Evolutionary conservation across 1,140 invertebrate genomes (phyloP).

Genomic region (Lasioglossum albipes): DNA sequence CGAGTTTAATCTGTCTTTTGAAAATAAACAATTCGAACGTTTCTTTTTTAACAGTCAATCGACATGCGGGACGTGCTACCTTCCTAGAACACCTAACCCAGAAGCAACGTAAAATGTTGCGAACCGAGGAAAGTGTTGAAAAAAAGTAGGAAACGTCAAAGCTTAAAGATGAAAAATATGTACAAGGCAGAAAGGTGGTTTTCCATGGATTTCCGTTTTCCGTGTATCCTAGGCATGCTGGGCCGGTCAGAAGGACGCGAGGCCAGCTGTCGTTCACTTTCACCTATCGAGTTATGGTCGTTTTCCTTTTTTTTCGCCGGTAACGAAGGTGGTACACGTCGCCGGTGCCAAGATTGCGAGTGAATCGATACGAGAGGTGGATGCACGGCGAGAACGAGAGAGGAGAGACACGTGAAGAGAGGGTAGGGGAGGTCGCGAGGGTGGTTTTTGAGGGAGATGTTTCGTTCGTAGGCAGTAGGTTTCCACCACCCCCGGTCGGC

Average conservation of each 20-base stretch:
- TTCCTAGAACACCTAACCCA: too few species aligned
- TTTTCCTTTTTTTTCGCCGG: background rate
- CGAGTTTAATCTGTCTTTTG: too few species aligned
- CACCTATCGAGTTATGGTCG: constrained; percentile 33
- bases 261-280: constrained; percentile 30
- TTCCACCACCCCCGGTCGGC: constrained; percentile 25
- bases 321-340: constrained; percentile 51
- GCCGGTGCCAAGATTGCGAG: constrained; percentile 68
- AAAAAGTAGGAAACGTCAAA: too few species aligned
- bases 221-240: too few species aligned
- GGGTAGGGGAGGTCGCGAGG: constrained; percentile 53
- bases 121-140: too few species aligned
- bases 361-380: constrained; percentile 73
- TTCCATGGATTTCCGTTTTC: too few species aligned
- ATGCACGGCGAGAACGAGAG: constrained; percentile 58
- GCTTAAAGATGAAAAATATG: too few species aligned
- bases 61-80: too few species aligned
- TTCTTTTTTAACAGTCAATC: too few species aligned
- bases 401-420: constrained; percentile 40
- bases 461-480: constrained; percentile 73
- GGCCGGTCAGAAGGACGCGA: background rate
- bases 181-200: too few species aligned
- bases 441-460: constrained; percentile 78
- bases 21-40: too few species aligned
- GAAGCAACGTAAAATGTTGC: too few species aligned